These are phyloP conservation scores for Pelagia noctiluca DNA, from an alignment of 30 jellyfish, hydroid and myxozoan species.

Conservation along the genomic window DNA sequence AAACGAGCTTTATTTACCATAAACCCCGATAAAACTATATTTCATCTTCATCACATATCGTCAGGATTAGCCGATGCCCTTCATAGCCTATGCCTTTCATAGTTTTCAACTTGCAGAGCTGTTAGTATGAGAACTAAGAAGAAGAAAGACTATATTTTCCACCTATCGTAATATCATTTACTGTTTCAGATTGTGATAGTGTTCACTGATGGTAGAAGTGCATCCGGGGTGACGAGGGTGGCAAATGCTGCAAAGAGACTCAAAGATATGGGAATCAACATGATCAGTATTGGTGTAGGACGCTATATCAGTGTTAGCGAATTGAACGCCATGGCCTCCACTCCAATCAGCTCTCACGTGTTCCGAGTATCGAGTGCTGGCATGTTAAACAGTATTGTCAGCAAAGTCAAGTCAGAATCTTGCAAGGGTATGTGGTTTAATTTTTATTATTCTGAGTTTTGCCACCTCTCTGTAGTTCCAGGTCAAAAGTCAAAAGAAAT, in stretches of 20 bases:
- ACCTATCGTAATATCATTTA: too few relatives aligned
- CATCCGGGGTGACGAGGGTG: conserved; percentile 51
- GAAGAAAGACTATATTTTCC: too few relatives aligned
- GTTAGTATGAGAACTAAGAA: too few relatives aligned
- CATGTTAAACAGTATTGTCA: conserved; percentile 26
- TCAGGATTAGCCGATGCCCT: too few relatives aligned
- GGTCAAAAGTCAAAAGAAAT: too few relatives aligned
- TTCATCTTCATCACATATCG: too few relatives aligned
- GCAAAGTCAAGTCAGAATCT: conserved; percentile 25
- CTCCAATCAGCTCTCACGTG: conserved; percentile 15
- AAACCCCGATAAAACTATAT: too few relatives aligned
- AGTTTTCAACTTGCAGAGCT: too few relatives aligned
- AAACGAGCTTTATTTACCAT: too few relatives aligned
- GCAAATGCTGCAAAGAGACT: conserved; percentile 48
- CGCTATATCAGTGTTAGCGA: conserved; percentile 28
- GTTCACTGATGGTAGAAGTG: conserved; percentile 68
- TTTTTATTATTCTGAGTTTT: too few relatives aligned
- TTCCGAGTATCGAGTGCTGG: conserved; percentile 28
- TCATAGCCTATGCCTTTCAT: too few relatives aligned
- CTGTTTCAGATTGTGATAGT: conserved; percentile 44
- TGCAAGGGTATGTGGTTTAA: conserved; percentile 59
- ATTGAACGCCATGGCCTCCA: conserved; percentile 58
- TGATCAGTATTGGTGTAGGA: conserved; percentile 66
- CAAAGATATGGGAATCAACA: conserved; percentile 43
- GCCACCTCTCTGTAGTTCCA: too few relatives aligned